Conservation (phyloP, 2,797 vertebrate genomes). For the Natrix natrix region DNA sequence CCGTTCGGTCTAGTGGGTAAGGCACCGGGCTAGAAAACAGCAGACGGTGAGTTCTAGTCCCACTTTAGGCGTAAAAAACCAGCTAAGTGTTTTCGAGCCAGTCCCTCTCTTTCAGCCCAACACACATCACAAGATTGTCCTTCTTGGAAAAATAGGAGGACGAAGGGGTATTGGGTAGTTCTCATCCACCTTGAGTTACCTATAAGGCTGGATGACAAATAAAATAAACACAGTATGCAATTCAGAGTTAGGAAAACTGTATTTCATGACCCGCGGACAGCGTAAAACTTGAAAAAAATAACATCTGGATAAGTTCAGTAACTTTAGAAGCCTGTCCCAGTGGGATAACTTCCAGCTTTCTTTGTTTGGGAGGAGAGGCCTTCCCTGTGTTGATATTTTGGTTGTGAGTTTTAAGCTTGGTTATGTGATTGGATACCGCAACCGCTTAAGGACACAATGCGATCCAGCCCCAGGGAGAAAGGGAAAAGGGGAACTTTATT, state of each 20-base stretch:
- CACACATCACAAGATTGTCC: too few species aligned
- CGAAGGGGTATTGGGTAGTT: too few species aligned
- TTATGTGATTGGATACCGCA: neutral
- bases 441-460: neutral
- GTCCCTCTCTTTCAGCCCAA: too few species aligned
- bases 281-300: neutral
- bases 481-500: neutral
- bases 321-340: neutral
- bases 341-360: neutral
- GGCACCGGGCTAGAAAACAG: too few species aligned
- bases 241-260: neutral
- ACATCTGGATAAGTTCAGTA: neutral
- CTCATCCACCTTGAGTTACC: too few species aligned
- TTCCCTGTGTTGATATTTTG: neutral
- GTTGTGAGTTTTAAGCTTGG: neutral
- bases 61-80: too few species aligned
- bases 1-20: too few species aligned
- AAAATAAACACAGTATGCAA: neutral
- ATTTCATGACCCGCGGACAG: neutral
- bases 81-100: too few species aligned
- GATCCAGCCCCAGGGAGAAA: neutral
- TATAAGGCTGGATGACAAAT: too few species aligned
- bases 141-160: too few species aligned
- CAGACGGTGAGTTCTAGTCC: too few species aligned
- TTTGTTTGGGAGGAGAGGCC: neutral